Evolutionary conservation across 2,797 vertebrate genomes (phyloP).

Genomic region (Carapus acus): DNA sequence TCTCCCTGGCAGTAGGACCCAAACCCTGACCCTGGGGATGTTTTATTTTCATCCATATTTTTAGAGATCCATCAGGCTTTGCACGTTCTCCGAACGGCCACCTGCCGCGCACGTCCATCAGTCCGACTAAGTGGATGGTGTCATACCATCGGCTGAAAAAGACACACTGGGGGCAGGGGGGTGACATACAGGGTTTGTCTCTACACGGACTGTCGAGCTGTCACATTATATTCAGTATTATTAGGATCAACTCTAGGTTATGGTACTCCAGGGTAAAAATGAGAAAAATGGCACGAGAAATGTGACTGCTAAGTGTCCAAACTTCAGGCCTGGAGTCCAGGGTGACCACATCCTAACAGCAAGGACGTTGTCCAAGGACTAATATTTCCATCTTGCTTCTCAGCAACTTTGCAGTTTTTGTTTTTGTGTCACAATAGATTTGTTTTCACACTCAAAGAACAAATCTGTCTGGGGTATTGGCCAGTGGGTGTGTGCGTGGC

Average conservation of each 20-base stretch:
- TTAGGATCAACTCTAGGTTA: slow-evolving; percentile 23
- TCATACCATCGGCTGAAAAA: slow-evolving; percentile 8
- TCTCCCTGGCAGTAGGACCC: slow-evolving; percentile 41
- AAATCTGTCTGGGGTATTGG: slow-evolving; percentile 38
- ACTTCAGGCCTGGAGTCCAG: background rate
- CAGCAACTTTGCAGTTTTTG: slow-evolving; percentile 27
- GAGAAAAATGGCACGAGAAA: background rate
- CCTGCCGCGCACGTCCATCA: slow-evolving; percentile 46
- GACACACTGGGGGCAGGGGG: slow-evolving; percentile 8
- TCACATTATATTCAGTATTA: slow-evolving; percentile 6
- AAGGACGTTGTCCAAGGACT: background rate
- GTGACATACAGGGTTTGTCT: slow-evolving; percentile 8
- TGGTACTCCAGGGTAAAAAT: slow-evolving; percentile 3
- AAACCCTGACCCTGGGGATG: slow-evolving; percentile 41
- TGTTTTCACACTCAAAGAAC: slow-evolving; percentile 43
- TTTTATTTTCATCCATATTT: slow-evolving; percentile 55
- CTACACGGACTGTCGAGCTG: slow-evolving; percentile 8
- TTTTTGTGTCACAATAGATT: slow-evolving; percentile 30
- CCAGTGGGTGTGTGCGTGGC: slow-evolving; percentile 25
- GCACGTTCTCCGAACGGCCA: slow-evolving; percentile 33
- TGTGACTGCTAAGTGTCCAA: background rate
- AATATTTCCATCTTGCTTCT: slow-evolving; percentile 17
- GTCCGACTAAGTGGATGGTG: slow-evolving; percentile 6
- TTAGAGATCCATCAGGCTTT: slow-evolving; percentile 48
- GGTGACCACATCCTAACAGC: background rate